These are phyloP conservation scores for Drosophila quadrilineata DNA, from an alignment of 1,140 invertebrate species.

Conservation along the genomic window DNA sequence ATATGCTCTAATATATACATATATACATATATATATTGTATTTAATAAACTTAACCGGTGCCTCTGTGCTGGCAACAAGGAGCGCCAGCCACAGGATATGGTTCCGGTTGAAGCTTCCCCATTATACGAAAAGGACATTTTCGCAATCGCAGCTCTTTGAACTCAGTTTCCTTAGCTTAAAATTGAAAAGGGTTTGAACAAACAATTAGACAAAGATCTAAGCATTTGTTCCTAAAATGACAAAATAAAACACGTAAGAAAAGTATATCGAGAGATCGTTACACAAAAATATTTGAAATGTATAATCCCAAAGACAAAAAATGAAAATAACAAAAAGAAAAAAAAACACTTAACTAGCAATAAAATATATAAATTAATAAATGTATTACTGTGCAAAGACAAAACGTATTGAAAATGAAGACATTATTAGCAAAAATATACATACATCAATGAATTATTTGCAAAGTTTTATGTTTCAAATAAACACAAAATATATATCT, in stretches of 20 bases:
- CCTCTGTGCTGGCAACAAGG: constrained; percentile 62
- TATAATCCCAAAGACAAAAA: constrained; percentile 57
- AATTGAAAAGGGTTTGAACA: constrained; percentile 27
- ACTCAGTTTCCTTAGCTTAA: constrained; percentile 69
- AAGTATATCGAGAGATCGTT: too few species aligned
- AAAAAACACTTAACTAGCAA: constrained; percentile 26
- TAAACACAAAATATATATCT: constrained; percentile 17
- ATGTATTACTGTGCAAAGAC: constrained; percentile 40
- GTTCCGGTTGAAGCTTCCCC: constrained; percentile 58
- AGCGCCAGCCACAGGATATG: constrained; percentile 50
- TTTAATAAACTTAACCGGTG: constrained; percentile 34
- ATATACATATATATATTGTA: constrained; percentile 44
- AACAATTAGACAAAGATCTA: constrained; percentile 43
- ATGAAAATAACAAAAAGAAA: neutral
- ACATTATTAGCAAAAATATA: constrained; percentile 51
- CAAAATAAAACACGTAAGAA: constrained; percentile 38
- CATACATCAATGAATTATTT: constrained; percentile 30
- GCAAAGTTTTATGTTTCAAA: constrained; percentile 32
- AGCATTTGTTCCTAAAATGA: constrained; percentile 71
- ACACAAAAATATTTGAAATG: constrained; percentile 67
- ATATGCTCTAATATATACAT: constrained; percentile 31
- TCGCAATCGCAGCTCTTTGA: constrained; percentile 64
- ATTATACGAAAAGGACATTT: too few species aligned
- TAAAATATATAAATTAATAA: constrained; percentile 29
- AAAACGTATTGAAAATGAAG: neutral